Percentiles rank a stretch among this genome's conserved stretches.
These are phyloP conservation scores for Tyria jacobaeae DNA, from an alignment of 2,888 invertebrate species.

Conservation along the genomic window DNA sequence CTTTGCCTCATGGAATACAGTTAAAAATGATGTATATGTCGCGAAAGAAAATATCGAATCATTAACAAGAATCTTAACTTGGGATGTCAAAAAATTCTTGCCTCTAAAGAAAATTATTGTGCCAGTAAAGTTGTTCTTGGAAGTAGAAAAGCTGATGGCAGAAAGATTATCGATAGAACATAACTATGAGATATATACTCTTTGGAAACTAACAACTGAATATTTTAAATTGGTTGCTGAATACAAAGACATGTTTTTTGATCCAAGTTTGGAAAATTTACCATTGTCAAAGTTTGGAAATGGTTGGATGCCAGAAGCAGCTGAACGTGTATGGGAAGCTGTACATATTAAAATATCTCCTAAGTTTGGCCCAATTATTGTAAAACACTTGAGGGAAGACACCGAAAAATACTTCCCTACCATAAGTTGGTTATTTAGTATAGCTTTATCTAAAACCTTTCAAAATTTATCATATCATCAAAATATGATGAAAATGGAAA, in stretches of 20 bases:
- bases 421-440: constrained; percentile 34
- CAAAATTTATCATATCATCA: constrained; percentile 7
- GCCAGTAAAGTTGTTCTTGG: constrained; percentile 51
- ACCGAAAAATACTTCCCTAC: constrained; percentile 35
- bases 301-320: constrained; percentile 7
- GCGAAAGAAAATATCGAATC: constrained; percentile 26
- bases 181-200: constrained; percentile 51
- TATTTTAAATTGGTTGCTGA: constrained; percentile 45
- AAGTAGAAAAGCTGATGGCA: constrained; percentile 52
- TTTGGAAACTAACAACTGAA: constrained; percentile 51
- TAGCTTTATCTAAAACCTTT: constrained; percentile 28
- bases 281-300: not conserved
- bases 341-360: constrained; percentile 39
- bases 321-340: constrained; percentile 34
- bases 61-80: constrained; percentile 23
- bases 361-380: constrained; percentile 35
- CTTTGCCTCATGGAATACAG: constrained; percentile 45
- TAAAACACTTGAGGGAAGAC: constrained; percentile 46
- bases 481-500: constrained; percentile 22
- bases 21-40: constrained; percentile 28
- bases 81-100: constrained; percentile 21
- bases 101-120: constrained; percentile 48
- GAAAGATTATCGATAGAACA: constrained; percentile 36
- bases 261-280: constrained; percentile 18
- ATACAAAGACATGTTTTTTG: constrained; percentile 26